Conservation (phyloP, 2,888 invertebrate genomes). For the Drosophila melanosoma region DNA sequence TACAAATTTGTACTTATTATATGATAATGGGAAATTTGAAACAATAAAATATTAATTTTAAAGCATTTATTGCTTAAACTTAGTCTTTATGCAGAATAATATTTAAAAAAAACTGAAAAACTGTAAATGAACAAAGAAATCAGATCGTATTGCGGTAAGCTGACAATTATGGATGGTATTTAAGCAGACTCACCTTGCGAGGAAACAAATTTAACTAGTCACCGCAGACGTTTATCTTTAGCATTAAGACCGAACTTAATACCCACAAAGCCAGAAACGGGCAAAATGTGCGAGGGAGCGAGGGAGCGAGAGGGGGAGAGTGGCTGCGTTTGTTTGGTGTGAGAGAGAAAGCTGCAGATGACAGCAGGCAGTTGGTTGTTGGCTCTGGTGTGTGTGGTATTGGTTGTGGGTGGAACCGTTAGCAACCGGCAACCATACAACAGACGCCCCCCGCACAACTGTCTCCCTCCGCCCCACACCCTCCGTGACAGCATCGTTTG, state of each 20-base stretch:
- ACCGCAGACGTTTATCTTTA: slow-evolving; percentile 66
- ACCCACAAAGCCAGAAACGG: slow-evolving; percentile 67
- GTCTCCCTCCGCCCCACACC: background rate
- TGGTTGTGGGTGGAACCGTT: slow-evolving; percentile 42
- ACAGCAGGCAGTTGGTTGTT: slow-evolving; percentile 52
- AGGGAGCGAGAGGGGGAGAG: slow-evolving; percentile 8
- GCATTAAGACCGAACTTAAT: slow-evolving; percentile 73
- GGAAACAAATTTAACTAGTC: slow-evolving; percentile 8
- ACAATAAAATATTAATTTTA: background rate
- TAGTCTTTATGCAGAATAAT: background rate
- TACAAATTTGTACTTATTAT: background rate
- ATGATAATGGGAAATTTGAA: background rate
- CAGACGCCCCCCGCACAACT: slow-evolving; percentile 10
- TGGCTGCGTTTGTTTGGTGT: slow-evolving; percentile 4
- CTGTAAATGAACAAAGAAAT: background rate
- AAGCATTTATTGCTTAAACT: background rate
- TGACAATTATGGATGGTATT: slow-evolving; percentile 4
- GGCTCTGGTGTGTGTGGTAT: slow-evolving; percentile 22
- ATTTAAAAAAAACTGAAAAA: background rate
- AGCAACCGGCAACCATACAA: slow-evolving; percentile 60
- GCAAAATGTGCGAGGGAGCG: slow-evolving; percentile 15
- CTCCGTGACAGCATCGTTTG: slow-evolving; percentile 13
- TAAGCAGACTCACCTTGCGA: slow-evolving; percentile 7
- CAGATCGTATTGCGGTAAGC: background rate
- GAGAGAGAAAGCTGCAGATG: slow-evolving; percentile 40